Conservation (phyloP, 2,888 invertebrate genomes). For the Luperina testacea region DNA sequence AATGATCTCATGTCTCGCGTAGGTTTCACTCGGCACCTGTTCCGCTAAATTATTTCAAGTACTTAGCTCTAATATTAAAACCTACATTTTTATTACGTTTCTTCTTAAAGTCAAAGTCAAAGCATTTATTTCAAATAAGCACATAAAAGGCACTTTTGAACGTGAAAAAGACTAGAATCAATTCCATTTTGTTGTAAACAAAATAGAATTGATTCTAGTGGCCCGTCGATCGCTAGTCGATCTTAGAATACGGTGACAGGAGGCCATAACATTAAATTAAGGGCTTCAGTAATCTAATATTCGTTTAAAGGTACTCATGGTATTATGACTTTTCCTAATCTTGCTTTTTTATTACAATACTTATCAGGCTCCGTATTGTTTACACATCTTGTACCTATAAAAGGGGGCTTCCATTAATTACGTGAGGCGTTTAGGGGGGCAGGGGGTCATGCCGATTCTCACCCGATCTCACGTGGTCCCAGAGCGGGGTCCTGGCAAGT, state of each 20-base stretch:
- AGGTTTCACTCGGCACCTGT: conserved; percentile 18
- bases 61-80: conserved; percentile 23
- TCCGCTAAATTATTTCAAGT: background rate
- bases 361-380: background rate
- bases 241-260: background rate
- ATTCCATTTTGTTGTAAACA: too few relatives aligned
- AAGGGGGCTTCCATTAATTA: too few relatives aligned
- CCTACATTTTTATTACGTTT: conserved; percentile 10
- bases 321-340: background rate
- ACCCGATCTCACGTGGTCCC: too few relatives aligned
- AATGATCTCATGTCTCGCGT: background rate
- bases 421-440: too few relatives aligned
- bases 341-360: background rate
- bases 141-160: too few relatives aligned
- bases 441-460: too few relatives aligned
- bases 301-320: background rate
- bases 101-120: too few relatives aligned
- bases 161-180: too few relatives aligned
- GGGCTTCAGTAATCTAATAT: background rate
- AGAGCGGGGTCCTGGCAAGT: too few relatives aligned
- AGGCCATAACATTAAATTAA: conserved; percentile 9
- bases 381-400: background rate
- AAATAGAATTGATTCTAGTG: too few relatives aligned
- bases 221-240: too few relatives aligned
- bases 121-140: too few relatives aligned